Evolutionary conservation across 2,113 vertebrate genomes (phyloP).

Genomic region (Sturnus vulgaris): DNA sequence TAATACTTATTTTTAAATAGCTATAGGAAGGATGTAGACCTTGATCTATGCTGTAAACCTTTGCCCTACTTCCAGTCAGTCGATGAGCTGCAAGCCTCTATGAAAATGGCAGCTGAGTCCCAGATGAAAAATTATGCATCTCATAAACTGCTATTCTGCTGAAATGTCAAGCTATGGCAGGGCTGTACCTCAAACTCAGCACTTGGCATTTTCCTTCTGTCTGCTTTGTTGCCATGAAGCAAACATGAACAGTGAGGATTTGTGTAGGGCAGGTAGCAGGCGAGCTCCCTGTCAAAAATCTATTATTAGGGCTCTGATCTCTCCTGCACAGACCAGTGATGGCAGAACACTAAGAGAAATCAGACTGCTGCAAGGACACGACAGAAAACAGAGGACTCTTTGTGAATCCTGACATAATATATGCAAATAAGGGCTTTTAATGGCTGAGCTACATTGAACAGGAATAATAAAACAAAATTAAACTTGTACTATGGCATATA

Average conservation of each 20-base stretch:
- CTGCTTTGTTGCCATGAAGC: slow-evolving; percentile 81
- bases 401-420: slow-evolving; percentile 66
- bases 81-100: slow-evolving; percentile 69
- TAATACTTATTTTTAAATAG: slow-evolving; percentile 59
- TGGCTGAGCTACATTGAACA: slow-evolving; percentile 56
- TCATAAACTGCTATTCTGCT: slow-evolving; percentile 79
- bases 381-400: slow-evolving; percentile 51
- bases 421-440: slow-evolving; percentile 69
- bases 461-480: slow-evolving; percentile 65
- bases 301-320: slow-evolving; percentile 84
- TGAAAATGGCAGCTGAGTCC: slow-evolving; percentile 77
- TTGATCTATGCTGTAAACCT: slow-evolving; percentile 71
- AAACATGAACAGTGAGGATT: slow-evolving; percentile 79
- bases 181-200: slow-evolving; percentile 76
- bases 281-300: slow-evolving; percentile 80
- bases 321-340: slow-evolving; percentile 64
- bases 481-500: slow-evolving; percentile 22
- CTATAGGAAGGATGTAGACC: slow-evolving; percentile 51
- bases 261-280: slow-evolving; percentile 80
- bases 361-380: slow-evolving; percentile 44
- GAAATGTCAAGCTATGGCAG: slow-evolving; percentile 81
- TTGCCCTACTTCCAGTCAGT: slow-evolving; percentile 70
- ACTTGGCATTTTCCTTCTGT: slow-evolving; percentile 84
- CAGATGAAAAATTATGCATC: slow-evolving; percentile 83
- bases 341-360: slow-evolving; percentile 57